Evolutionary conservation across 2,888 invertebrate genomes (phyloP).

Genomic region (Zele albiditarsus): DNA sequence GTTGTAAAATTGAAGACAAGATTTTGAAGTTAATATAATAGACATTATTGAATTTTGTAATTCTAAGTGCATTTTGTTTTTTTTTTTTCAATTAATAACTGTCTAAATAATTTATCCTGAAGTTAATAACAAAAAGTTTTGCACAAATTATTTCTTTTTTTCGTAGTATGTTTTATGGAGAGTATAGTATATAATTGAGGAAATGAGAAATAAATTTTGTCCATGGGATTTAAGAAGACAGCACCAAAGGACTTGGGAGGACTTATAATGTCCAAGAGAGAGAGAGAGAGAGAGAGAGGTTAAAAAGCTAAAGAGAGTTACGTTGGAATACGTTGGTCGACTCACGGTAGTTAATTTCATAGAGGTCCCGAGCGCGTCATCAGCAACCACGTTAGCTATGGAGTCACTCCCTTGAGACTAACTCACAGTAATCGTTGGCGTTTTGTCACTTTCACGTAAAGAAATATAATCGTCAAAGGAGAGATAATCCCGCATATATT

Average conservation of each 20-base stretch:
- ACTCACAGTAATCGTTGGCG: slow-evolving; percentile 62
- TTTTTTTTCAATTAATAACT: too few species aligned
- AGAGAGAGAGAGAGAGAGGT: background rate
- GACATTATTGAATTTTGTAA: too few species aligned
- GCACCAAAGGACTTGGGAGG: background rate
- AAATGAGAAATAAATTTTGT: slow-evolving; percentile 3
- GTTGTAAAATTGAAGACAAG: too few species aligned
- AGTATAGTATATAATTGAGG: background rate
- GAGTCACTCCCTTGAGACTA: slow-evolving; percentile 56
- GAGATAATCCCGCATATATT: slow-evolving; percentile 19
- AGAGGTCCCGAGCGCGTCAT: slow-evolving; percentile 65
- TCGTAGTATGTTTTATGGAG: background rate
- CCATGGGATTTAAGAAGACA: background rate
- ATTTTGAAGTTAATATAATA: too few species aligned
- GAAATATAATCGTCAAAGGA: slow-evolving; percentile 46
- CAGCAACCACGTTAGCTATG: slow-evolving; percentile 52
- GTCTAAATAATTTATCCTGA: too few species aligned
- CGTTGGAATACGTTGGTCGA: slow-evolving; percentile 57
- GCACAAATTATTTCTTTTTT: background rate
- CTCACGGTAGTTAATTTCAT: slow-evolving; percentile 62
- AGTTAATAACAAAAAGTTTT: too few species aligned
- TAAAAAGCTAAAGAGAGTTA: slow-evolving; percentile 26
- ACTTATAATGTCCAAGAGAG: background rate
- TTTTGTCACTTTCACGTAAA: slow-evolving; percentile 65
- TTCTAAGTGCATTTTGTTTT: too few species aligned